phyloP scores from a whole-genome alignment of 2,888 invertebrate genomes.

The Camponotus fellah region DNA sequence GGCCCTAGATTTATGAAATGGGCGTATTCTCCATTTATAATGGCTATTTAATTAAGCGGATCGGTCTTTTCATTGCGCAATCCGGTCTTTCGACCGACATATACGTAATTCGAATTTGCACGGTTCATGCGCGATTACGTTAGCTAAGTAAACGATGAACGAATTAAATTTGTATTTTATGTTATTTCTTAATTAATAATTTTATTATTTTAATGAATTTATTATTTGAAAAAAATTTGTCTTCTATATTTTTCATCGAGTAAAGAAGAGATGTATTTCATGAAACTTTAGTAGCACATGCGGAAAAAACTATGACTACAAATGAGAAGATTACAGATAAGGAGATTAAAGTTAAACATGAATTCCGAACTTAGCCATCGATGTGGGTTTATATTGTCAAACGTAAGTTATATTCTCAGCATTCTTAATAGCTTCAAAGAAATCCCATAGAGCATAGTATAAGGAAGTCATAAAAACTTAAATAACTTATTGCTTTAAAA shows the following conservation, averaged over 20 bases:
- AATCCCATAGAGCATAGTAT: not conserved
- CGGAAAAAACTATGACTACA: not conserved
- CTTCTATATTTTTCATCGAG: not conserved
- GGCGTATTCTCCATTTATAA: constrained; percentile 16
- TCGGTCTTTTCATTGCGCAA: constrained; percentile 7
- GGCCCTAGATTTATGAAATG: constrained; percentile 33
- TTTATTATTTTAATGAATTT: too few species aligned
- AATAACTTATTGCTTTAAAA: constrained; percentile 13
- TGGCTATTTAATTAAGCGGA: constrained; percentile 18
- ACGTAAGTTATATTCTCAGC: constrained; percentile 17
- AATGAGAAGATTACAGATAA: not conserved
- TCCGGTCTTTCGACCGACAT: not conserved
- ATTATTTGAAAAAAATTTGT: not conserved
- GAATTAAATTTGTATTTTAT: too few species aligned
- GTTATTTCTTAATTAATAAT: too few species aligned
- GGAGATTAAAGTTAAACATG: not conserved
- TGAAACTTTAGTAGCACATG: not conserved
- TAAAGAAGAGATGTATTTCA: not conserved
- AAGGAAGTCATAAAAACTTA: constrained; percentile 11
- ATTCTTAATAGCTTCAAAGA: constrained; percentile 23
- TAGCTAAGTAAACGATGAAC: not conserved
- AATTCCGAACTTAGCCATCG: not conserved
- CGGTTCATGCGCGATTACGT: not conserved
- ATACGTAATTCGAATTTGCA: not conserved
- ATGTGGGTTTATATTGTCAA: constrained; percentile 2